These are phyloP conservation scores for Heterotilapia buettikoferi DNA, from an alignment of 2,113 vertebrate genomes.

Conservation along the genomic window DNA sequence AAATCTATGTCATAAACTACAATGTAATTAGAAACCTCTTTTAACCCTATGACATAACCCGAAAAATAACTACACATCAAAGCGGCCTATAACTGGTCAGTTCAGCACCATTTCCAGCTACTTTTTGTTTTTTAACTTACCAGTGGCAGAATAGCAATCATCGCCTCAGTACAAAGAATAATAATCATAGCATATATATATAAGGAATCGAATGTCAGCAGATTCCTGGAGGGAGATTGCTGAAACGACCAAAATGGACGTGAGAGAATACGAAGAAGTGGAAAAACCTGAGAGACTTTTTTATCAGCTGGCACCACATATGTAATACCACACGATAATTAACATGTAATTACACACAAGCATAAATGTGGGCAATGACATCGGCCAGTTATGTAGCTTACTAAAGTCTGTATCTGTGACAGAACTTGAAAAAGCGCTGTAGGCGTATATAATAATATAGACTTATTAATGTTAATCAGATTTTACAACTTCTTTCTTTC, in stretches of 20 bases:
- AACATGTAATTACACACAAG: neutral
- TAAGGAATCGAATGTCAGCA: neutral
- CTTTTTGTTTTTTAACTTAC: neutral
- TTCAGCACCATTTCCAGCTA: neutral
- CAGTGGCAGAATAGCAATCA: neutral
- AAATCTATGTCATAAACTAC: neutral
- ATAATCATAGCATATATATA: neutral
- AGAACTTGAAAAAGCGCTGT: neutral
- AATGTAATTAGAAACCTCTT: neutral
- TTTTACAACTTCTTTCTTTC: neutral
- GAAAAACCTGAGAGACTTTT: neutral
- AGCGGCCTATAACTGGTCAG: neutral
- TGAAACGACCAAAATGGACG: neutral
- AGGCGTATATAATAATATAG: neutral
- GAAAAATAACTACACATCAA: neutral
- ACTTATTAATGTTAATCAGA: neutral
- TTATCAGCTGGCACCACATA: neutral
- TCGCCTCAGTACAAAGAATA: neutral
- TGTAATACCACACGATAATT: rapidly evolving
- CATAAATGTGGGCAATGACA: neutral
- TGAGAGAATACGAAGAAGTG: neutral
- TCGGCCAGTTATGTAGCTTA: neutral
- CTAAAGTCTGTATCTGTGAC: neutral
- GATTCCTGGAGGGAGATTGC: neutral
- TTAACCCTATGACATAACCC: rapidly evolving